phyloP scores from a whole-genome alignment of 1,140 invertebrate genomes.

The Euwallacea fornicatus region DNA sequence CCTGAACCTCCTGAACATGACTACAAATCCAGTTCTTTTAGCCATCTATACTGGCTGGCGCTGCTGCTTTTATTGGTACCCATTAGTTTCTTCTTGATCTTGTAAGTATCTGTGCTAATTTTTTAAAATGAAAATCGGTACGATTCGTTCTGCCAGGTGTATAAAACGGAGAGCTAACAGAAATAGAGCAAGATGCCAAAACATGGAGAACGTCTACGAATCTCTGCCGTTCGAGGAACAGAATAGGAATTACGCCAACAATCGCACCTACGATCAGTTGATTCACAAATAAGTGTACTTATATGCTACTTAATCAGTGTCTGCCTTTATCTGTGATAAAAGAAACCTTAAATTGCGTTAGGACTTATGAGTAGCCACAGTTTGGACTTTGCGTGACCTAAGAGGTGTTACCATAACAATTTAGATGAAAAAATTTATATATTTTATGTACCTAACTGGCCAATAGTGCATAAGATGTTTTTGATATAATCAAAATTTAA shows the following conservation, averaged over 20 bases:
- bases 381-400: too few species aligned
- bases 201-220: conserved; percentile 44
- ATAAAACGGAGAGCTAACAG: conserved; percentile 34
- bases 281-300: conserved; percentile 36
- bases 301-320: conserved; percentile 3
- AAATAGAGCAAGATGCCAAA: conserved; percentile 15
- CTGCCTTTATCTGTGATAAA: conserved; percentile 36
- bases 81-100: conserved; percentile 39
- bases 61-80: conserved; percentile 41
- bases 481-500: too few species aligned
- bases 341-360: not conserved
- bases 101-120: conserved; percentile 32
- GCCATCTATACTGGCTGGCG: conserved; percentile 40
- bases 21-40: conserved; percentile 13
- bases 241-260: conserved; percentile 31
- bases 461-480: too few species aligned
- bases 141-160: conserved; percentile 26
- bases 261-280: conserved; percentile 41
- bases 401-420: too few species aligned
- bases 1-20: conserved; percentile 9
- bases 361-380: too few species aligned
- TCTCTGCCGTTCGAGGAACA: conserved; percentile 44
- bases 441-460: too few species aligned
- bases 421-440: too few species aligned
- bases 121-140: not conserved